A percentile compares a stretch with the other conserved stretches of the same genome.
phyloP scores from a whole-genome alignment of 2,113 vertebrate species.

The Castor canadensis region DNA sequence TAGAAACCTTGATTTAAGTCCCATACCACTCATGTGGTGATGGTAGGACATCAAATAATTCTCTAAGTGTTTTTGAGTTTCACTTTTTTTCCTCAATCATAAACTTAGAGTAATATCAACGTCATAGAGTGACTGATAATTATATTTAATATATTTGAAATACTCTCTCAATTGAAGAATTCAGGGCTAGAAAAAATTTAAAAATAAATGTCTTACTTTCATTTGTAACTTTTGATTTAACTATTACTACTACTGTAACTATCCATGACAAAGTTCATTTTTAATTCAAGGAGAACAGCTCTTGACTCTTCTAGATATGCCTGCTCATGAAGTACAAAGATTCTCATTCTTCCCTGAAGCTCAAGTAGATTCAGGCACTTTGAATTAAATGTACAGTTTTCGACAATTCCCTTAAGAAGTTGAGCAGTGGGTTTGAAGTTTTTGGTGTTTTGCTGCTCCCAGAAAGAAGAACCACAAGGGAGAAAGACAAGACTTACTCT shows the following conservation, averaged over 20 bases:
- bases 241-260: background rate
- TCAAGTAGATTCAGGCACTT: background rate
- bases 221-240: background rate
- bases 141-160: background rate
- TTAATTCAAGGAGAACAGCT: background rate
- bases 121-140: background rate
- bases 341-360: background rate
- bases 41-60: background rate
- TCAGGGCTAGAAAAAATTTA: background rate
- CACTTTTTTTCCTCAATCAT: background rate
- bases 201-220: background rate
- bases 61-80: background rate
- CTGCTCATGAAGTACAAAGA: background rate
- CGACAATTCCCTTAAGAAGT: background rate
- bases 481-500: background rate
- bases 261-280: background rate
- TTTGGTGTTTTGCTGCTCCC: background rate
- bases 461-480: background rate
- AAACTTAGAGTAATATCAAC: background rate
- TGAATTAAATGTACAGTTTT: background rate
- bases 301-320: background rate
- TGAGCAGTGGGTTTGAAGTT: background rate
- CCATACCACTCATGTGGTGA: accelerated
- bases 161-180: background rate
- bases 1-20: background rate